These are phyloP conservation scores for Harpalus rubripes DNA, from an alignment of 2,888 invertebrate species.

Conservation along the genomic window DNA sequence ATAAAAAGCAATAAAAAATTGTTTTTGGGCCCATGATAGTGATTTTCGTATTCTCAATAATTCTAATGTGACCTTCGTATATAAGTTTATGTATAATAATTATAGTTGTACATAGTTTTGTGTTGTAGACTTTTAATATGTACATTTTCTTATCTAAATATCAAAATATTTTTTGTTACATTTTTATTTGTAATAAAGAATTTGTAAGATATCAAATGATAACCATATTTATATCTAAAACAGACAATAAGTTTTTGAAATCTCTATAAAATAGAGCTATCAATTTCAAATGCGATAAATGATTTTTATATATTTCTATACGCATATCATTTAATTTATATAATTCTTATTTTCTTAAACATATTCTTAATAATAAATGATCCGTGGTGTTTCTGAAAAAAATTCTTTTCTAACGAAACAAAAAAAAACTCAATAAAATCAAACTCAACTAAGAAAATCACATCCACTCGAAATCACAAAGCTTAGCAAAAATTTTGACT, in stretches of 20 bases:
- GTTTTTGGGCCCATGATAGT: too few species aligned
- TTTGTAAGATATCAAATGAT: not conserved
- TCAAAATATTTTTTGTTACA: not conserved
- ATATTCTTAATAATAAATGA: not conserved
- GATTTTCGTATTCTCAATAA: too few species aligned
- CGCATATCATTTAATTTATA: too few species aligned
- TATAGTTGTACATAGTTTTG: too few species aligned
- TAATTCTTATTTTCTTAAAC: too few species aligned
- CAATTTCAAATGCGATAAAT: not conserved
- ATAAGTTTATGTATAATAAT: too few species aligned
- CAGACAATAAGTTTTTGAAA: not conserved
- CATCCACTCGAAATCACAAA: slow-evolving; percentile 58
- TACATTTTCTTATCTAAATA: not conserved
- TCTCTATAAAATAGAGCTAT: not conserved
- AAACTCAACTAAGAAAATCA: slow-evolving; percentile 46
- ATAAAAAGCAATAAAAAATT: too few species aligned
- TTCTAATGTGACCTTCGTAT: too few species aligned
- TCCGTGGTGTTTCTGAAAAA: slow-evolving; percentile 18
- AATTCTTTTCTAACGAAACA: slow-evolving; percentile 29
- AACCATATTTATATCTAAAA: not conserved
- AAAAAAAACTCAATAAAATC: slow-evolving; percentile 35
- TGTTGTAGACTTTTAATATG: too few species aligned
- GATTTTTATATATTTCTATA: too few species aligned
- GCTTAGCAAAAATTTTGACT: slow-evolving; percentile 61
- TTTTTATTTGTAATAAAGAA: not conserved